Evolutionary conservation across 2,797 vertebrate genomes (phyloP).

Genomic region (Propithecus deckenii): DNA sequence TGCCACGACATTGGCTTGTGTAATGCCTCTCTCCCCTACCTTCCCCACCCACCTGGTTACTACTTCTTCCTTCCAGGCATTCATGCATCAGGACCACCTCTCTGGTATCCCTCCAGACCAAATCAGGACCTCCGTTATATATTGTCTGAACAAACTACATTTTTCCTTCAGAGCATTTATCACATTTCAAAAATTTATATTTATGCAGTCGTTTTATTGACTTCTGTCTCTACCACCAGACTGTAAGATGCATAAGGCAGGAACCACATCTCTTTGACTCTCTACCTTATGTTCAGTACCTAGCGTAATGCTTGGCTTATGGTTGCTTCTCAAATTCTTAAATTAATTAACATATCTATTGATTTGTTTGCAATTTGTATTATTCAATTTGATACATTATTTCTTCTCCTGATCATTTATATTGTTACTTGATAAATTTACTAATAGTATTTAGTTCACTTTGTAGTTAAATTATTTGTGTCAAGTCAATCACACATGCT

Average conservation of each 20-base stretch:
- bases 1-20: accelerated
- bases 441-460: background rate
- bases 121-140: background rate
- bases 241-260: background rate
- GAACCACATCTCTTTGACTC: background rate
- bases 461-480: background rate
- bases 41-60: accelerated
- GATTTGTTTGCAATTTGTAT: conserved; percentile 2
- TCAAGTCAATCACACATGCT: background rate
- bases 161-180: background rate
- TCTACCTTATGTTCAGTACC: background rate
- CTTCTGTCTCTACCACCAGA: background rate
- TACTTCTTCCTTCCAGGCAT: accelerated
- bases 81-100: background rate
- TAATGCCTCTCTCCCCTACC: too few species aligned
- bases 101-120: background rate
- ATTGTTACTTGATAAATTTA: background rate
- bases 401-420: background rate
- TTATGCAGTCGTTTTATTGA: background rate
- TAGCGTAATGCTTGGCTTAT: background rate
- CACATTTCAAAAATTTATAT: background rate
- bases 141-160: background rate
- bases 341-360: background rate
- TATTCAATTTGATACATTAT: background rate
- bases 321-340: background rate